Percentiles rank a stretch among this genome's conserved stretches.
These are phyloP conservation scores for Grantiella picta DNA, from an alignment of 2,113 vertebrate species.

Conservation along the genomic window DNA sequence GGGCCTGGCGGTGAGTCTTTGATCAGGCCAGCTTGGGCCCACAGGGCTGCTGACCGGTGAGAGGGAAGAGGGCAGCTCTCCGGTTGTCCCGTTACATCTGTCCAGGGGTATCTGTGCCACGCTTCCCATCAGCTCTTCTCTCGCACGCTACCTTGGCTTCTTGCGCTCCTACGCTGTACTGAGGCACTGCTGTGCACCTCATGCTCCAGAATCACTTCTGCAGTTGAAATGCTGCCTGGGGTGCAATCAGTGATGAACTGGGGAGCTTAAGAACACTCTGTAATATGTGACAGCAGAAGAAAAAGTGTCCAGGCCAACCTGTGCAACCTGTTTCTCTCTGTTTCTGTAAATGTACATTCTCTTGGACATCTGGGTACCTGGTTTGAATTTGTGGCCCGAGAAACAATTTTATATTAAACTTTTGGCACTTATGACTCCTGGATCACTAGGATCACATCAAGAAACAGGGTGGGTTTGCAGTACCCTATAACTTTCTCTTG, in stretches of 20 bases:
- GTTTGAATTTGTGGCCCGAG: no score
- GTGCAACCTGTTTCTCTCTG: neutral
- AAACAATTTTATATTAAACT: neutral
- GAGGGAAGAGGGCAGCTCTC: neutral
- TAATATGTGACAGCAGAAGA: neutral
- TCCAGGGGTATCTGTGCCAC: no score
- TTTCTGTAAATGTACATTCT: no score
- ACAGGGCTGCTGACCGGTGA: neutral
- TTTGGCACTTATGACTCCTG: neutral
- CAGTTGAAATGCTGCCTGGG: neutral
- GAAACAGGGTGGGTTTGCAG: neutral
- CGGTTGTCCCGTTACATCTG: rapidly evolving
- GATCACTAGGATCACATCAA: neutral
- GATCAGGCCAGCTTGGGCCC: neutral
- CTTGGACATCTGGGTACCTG: no score
- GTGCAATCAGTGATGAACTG: neutral
- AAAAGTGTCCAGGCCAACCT: neutral
- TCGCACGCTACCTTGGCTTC: rapidly evolving
- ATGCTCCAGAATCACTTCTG: neutral
- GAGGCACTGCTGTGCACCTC: neutral
- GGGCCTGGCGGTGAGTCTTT: slow-evolving; percentile 16
- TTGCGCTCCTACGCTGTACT: rapidly evolving
- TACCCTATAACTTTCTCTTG: neutral
- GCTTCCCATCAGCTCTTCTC: neutral
- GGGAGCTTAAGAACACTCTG: neutral